Percentiles rank a stretch among this genome's conserved stretches.
phyloP scores from a whole-genome alignment of 1,140 invertebrate genomes.

The Drosophila nasuta region DNA sequence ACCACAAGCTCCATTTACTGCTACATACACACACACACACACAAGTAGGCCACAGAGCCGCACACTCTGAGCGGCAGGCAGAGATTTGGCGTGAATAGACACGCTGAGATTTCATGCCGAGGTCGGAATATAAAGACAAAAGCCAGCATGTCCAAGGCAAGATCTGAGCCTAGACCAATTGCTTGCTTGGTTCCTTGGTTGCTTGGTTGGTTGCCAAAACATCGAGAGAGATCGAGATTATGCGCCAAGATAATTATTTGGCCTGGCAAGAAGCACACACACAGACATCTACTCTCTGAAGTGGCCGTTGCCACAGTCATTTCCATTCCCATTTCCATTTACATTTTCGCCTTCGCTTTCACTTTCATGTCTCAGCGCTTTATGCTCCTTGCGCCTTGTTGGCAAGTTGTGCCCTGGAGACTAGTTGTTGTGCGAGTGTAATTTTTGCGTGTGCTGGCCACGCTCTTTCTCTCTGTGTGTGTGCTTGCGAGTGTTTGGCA shows the following conservation, averaged over 20 bases:
- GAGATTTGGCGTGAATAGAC: constrained; percentile 20
- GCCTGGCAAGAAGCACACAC: constrained; percentile 24
- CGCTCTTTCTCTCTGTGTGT: constrained; percentile 8
- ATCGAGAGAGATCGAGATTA: constrained; percentile 60
- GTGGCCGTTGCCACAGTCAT: constrained; percentile 28
- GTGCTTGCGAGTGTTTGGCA: constrained; percentile 12
- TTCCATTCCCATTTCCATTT: constrained; percentile 26
- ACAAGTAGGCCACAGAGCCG: background rate
- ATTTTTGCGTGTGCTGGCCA: constrained; percentile 45
- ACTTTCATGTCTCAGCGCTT: constrained; percentile 68
- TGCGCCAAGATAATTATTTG: constrained; percentile 79
- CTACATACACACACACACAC: constrained; percentile 14
- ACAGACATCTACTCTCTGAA: constrained; percentile 21
- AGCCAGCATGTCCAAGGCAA: constrained; percentile 53
- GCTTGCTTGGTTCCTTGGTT: constrained; percentile 41
- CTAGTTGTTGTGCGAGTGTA: constrained; percentile 74
- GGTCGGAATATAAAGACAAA: constrained; percentile 46
- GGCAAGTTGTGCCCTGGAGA: constrained; percentile 79
- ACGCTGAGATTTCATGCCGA: constrained; percentile 59
- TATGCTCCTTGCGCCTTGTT: constrained; percentile 73
- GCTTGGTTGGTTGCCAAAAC: constrained; percentile 31
- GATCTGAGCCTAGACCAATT: constrained; percentile 38
- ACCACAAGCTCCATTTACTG: constrained; percentile 21
- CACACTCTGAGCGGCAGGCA: background rate
- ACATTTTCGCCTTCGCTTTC: constrained; percentile 41